Evolutionary conservation across 2,797 vertebrate species (phyloP).

Genomic region (Podargus strigoides): DNA sequence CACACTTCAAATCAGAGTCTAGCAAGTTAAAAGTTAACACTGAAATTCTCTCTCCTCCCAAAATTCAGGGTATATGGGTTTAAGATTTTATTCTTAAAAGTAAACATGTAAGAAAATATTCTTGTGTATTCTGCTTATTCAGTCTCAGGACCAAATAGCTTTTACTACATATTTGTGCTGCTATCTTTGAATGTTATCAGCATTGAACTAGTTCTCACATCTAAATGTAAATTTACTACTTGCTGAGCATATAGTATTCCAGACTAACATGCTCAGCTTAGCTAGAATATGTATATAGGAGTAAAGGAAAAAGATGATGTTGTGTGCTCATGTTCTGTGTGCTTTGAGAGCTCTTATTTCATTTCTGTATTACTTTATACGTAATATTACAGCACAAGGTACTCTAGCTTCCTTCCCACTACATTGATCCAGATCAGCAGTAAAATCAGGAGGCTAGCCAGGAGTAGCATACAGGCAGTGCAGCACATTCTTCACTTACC

Average conservation of each 20-base stretch:
- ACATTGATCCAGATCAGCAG: background rate
- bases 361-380: background rate
- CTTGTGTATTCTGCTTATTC: slow-evolving; percentile 10
- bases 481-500: accelerated
- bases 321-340: accelerated
- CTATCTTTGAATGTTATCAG: background rate
- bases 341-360: background rate
- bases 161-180: background rate
- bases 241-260: background rate
- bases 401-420: background rate
- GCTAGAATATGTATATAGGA: background rate
- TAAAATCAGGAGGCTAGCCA: background rate
- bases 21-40: background rate
- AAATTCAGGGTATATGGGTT: background rate
- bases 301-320: background rate
- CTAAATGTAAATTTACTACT: background rate
- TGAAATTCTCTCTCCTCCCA: background rate
- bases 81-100: background rate
- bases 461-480: background rate
- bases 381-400: background rate
- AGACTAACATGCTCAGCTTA: background rate
- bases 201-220: background rate
- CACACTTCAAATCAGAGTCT: background rate
- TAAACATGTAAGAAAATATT: background rate
- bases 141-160: slow-evolving; percentile 26